A percentile compares a stretch with the other conserved stretches of the same genome.
phyloP scores from a whole-genome alignment of 2,113 vertebrate genomes.

The Trematomus loennbergii region DNA sequence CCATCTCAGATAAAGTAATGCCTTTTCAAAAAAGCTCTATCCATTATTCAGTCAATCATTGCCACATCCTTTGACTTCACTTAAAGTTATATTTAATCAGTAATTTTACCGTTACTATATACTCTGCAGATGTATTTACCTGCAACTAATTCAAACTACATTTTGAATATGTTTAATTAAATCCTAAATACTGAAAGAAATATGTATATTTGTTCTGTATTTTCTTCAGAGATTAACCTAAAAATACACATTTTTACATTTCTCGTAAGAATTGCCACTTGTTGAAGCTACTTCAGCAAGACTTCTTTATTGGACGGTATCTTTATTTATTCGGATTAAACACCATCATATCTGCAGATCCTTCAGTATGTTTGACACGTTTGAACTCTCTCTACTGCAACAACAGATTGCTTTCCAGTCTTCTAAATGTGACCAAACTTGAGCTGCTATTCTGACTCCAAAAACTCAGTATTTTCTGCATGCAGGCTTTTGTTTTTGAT shows the following conservation, averaged over 20 bases:
- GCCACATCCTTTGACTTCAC: background rate
- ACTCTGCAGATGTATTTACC: background rate
- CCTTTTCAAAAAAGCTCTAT: background rate
- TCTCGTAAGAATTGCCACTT: too few relatives aligned
- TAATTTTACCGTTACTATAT: background rate
- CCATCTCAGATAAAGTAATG: too few relatives aligned
- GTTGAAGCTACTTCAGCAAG: background rate
- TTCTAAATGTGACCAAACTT: background rate
- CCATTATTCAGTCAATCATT: background rate
- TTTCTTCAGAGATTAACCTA: too few relatives aligned
- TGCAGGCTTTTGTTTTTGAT: slow-evolving; percentile 79
- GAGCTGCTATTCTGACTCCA: slow-evolving; percentile 25
- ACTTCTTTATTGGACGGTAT: background rate
- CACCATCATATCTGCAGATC: background rate
- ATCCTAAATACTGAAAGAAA: too few relatives aligned
- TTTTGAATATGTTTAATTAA: background rate
- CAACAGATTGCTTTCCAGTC: background rate
- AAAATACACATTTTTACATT: too few relatives aligned
- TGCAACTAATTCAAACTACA: background rate
- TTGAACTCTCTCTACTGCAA: rapidly evolving
- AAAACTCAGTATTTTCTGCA: slow-evolving; percentile 56
- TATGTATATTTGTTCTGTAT: too few relatives aligned
- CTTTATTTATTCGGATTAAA: background rate
- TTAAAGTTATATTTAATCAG: background rate
- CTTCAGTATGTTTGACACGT: background rate